These are phyloP conservation scores for Rhodinocichla rosea DNA, from an alignment of 2,113 vertebrate genomes.

Conservation along the genomic window DNA sequence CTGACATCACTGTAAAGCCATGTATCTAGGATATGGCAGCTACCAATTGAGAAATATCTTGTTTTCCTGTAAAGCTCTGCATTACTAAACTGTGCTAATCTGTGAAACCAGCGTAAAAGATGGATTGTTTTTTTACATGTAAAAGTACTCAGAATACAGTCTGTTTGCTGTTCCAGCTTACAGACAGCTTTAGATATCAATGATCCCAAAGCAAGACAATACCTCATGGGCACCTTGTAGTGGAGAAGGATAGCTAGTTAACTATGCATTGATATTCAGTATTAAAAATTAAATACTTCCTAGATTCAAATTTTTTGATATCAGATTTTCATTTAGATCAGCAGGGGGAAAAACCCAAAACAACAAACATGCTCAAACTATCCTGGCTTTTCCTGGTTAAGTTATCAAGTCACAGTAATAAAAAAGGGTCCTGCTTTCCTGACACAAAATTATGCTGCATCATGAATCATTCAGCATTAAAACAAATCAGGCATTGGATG, in stretches of 20 bases:
- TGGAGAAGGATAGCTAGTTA: not conserved
- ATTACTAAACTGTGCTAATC: not conserved
- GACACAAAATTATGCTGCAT: conserved; percentile 5
- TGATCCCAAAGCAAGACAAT: not conserved
- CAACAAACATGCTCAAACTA: not conserved
- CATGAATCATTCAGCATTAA: conserved; percentile 48
- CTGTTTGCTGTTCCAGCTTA: not conserved
- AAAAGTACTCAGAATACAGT: not conserved
- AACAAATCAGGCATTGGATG: conserved; percentile 39
- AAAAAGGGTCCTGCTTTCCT: conserved; percentile 7
- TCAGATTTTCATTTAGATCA: not conserved
- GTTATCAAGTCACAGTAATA: conserved; percentile 3
- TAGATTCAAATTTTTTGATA: not conserved
- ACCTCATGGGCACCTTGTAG: not conserved
- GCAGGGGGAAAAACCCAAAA: not conserved
- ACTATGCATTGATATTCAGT: not conserved
- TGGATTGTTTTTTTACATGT: not conserved
- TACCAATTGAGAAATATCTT: not conserved
- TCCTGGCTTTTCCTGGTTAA: not conserved
- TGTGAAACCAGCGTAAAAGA: not conserved
- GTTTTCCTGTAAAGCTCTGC: not conserved
- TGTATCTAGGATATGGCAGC: not conserved
- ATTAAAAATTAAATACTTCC: conserved; percentile 5
- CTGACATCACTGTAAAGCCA: not conserved
- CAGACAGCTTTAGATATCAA: not conserved